Evolutionary conservation across 64 coral and sea anemone genomes (phyloP), one percentile per base, ranked within the genome.

Genomic region (Trachythela sp.): DNA sequence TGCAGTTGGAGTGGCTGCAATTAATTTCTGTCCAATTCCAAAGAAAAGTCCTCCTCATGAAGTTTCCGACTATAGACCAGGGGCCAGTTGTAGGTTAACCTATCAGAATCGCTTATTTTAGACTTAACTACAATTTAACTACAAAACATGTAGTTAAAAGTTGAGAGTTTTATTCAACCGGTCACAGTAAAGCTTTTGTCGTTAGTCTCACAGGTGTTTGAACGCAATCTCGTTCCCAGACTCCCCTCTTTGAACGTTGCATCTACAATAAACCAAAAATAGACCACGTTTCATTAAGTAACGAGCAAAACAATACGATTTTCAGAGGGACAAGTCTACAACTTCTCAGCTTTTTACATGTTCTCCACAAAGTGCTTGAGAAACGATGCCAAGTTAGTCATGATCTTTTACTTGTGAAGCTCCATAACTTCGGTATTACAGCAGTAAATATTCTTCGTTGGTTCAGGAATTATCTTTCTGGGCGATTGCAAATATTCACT

Each of bases 191-290:
- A n/a, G 36, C 71, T 77, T 7, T 39, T 77, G 29, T 77, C 71
- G 13, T 14, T 77, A 32, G 36, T 2, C 13, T 77, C 71, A 2
- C 9, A 77, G 26, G 71, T 77, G 7, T 39, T n/a, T n/a, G n/a
- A n/a, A n/a, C n/a, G n/a, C n/a, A n/a, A n/a, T n/a, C n/a, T n/a
- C n/a, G n/a, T n/a, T n/a, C n/a, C n/a, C n/a, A n/a, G n/a, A n/a
- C n/a, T n/a, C n/a, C n/a, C n/a, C n/a, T n/a, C n/a, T n/a, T 85
- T 30, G 83, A 85, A 35, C 83, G 83, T 56, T 51, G 39, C 32
- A 58, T 86, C 8, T 77, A 77, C 71, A 77, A 77, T 27, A 33
- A 27, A 14, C 26, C 30, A n/a, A n/a, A n/a, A 7, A 39, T 35
- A 39, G 30, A 34, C 13, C 71, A 77, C 71, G n/a, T 36, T n/a